Conservation (phyloP, 2,797 vertebrate species). For the Hephaestus fuliginosus region DNA sequence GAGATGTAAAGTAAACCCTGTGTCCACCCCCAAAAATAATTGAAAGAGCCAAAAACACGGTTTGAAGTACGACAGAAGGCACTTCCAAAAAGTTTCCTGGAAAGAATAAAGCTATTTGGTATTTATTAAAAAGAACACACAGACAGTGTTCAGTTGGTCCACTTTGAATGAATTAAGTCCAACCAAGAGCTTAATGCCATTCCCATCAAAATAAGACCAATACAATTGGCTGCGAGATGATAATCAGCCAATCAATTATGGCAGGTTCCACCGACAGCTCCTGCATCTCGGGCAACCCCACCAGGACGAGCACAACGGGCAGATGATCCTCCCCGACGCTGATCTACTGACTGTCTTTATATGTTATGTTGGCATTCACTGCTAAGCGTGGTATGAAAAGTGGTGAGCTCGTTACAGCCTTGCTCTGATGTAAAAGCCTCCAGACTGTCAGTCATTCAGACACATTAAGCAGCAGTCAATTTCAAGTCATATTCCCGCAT, state of each 20-base stretch:
- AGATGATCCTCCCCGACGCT: neutral
- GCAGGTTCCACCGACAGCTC: neutral
- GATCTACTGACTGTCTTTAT: neutral
- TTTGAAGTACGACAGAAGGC: neutral
- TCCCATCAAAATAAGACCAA: too few relatives aligned
- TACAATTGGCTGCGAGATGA: neutral
- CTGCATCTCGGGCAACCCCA: neutral
- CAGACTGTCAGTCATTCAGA: neutral
- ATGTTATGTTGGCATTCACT: neutral
- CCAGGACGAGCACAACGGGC: constrained; percentile 10
- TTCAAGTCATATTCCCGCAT: neutral
- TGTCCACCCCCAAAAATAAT: neutral
- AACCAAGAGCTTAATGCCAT: neutral
- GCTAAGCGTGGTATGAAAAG: neutral
- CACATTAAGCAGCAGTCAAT: neutral
- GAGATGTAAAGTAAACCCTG: neutral
- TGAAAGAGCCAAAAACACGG: neutral
- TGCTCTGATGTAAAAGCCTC: neutral
- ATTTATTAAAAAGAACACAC: neutral
- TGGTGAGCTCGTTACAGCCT: neutral
- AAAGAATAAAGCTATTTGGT: too few relatives aligned
- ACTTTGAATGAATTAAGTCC: neutral
- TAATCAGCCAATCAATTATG: neutral
- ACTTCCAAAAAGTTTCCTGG: neutral
- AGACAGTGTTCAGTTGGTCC: neutral